A percentile compares a stretch with the other conserved stretches of the same genome.
Evolutionary conservation across 2,113 vertebrate species (phyloP).

Genomic region (Malurus alboscapulatus): DNA sequence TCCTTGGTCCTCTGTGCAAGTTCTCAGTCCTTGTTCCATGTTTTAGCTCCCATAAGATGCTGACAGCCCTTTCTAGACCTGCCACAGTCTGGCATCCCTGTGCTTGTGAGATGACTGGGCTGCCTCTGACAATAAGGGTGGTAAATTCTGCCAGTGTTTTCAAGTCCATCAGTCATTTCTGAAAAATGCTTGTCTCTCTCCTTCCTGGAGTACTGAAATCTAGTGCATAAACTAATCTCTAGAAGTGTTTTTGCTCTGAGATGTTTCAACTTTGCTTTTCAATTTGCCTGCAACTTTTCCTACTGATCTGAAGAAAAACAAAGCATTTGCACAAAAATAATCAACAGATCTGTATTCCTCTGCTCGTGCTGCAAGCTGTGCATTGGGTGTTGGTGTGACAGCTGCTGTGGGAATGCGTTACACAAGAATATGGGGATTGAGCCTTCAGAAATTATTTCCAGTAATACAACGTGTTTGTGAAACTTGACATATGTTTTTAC

Average conservation of each 20-base stretch:
- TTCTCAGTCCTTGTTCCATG: background rate
- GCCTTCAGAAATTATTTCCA: slow-evolving; percentile 48
- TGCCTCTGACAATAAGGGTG: background rate
- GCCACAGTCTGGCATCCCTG: background rate
- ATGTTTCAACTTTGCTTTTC: background rate
- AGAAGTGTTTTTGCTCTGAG: background rate
- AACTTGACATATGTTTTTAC: slow-evolving; percentile 50
- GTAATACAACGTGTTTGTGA: background rate
- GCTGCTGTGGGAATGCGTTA: slow-evolving; percentile 42
- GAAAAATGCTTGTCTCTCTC: background rate
- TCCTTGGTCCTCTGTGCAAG: background rate
- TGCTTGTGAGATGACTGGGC: background rate
- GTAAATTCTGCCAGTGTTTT: background rate
- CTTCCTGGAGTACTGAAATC: background rate
- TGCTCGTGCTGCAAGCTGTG: background rate
- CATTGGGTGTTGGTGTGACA: slow-evolving; percentile 46
- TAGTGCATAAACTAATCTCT: background rate
- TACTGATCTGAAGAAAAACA: background rate
- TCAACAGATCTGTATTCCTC: slow-evolving; percentile 16
- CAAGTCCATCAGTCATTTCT: background rate
- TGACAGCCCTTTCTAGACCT: background rate
- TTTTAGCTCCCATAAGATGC: background rate
- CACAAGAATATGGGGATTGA: background rate
- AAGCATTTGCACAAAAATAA: slow-evolving; percentile 11
- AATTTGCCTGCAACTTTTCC: background rate